Evolutionary conservation across 2,113 vertebrate species (phyloP), one percentile per base, ranked within the genome.

Genomic region (Sapayoa aenigma): DNA sequence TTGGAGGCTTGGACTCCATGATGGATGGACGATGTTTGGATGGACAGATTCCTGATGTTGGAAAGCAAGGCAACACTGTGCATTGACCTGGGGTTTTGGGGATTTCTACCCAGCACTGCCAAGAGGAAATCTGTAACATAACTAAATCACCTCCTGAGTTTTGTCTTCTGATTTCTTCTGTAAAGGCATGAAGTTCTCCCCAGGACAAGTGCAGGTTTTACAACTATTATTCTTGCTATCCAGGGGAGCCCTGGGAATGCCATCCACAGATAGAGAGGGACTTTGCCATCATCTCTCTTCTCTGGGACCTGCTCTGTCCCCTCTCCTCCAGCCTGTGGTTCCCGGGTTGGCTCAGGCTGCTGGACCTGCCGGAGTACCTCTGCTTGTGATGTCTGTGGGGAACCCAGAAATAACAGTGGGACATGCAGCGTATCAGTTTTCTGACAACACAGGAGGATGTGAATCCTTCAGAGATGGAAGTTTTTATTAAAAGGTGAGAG

Each of bases 401-500:
- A 37, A 7, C 11, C 6, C 2, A 2, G 56, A 55, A 63, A 24
- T 58, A 74, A 9, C 0, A 1, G 16, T 24, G 46, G 42, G 56
- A 30, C 0, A 0, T 28, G 46, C 35, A 53, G 9, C 31, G 3
- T 22, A 21, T 50, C 71, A 37, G 41, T 28, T 44, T 33, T 69
- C 66, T 72, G 79, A 58, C 83, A 68, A 52, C 92, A 21, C 58
- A 14, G 58, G 25, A 85, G 41, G 31, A 44, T 58, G 35, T 9
- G 65, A 91, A 69, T 60, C 65, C 75, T 53, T 62, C 75, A 53
- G 76, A 89, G 90, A 83, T 41, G 41, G 39, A 63, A 74, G 68
- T 24, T 88, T 92, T 85, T 73, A 47, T 71, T 87, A 84, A 31
- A 87, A 77, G 69, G 28, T 50, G 37, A 80, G 58, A 10, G 46